These are phyloP conservation scores for Parnassius orleans DNA, from an alignment of 2,888 invertebrate species.

Conservation along the genomic window DNA sequence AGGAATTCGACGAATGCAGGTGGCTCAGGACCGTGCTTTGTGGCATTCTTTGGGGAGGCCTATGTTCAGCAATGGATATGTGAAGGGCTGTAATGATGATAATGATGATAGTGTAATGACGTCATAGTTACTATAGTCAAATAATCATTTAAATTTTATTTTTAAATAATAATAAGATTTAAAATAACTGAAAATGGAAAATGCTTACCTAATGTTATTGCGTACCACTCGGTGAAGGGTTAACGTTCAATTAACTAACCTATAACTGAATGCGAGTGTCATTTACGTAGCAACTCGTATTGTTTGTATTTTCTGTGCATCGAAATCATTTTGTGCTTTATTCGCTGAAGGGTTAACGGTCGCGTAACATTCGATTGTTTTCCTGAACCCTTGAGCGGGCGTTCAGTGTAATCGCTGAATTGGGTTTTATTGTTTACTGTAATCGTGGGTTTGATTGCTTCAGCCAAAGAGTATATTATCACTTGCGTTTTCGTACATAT, in stretches of 20 bases:
- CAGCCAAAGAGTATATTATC: not conserved
- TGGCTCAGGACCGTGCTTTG: too few relatives aligned
- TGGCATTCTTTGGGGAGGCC: too few relatives aligned
- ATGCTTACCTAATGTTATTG: not conserved
- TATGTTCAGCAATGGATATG: too few relatives aligned
- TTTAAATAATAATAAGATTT: not conserved
- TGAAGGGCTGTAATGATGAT: too few relatives aligned
- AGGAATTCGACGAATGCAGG: too few relatives aligned
- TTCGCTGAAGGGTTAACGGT: constrained; percentile 6
- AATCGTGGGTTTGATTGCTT: not conserved
- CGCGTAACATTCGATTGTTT: constrained; percentile 2
- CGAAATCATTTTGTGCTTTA: constrained; percentile 2
- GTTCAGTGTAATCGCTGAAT: constrained; percentile 4
- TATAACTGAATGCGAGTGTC: too few relatives aligned
- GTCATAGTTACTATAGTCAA: too few relatives aligned
- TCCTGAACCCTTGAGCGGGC: constrained; percentile 1
- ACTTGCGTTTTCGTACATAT: too few relatives aligned
- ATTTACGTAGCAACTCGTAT: too few relatives aligned
- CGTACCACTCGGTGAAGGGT: constrained; percentile 12
- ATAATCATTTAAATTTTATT: not conserved
- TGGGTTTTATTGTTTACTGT: not conserved
- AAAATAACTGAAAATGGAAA: too few relatives aligned
- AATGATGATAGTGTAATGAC: too few relatives aligned
- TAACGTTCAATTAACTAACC: constrained; percentile 8
- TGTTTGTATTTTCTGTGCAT: too few relatives aligned